Evolutionary conservation across 2,113 vertebrate genomes (phyloP).

Genomic region (Peromyscus maniculatus): DNA sequence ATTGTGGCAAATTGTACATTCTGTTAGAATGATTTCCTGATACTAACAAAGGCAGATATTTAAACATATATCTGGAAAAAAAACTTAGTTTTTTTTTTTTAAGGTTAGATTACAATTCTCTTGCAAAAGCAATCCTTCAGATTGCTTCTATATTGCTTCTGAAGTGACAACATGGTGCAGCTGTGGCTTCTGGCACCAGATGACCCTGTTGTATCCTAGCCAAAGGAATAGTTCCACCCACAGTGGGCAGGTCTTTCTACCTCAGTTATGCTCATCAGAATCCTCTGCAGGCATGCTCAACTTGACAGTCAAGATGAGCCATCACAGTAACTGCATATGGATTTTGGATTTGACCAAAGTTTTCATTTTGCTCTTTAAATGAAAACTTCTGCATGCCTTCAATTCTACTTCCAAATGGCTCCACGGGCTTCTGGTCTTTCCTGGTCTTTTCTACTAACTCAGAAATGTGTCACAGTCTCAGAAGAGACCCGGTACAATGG

Average conservation of each 20-base stretch:
- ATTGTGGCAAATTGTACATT: background rate
- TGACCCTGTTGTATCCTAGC: background rate
- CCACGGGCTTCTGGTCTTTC: background rate
- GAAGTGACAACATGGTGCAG: background rate
- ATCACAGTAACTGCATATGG: background rate
- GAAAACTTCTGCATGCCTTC: background rate
- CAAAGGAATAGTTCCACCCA: background rate
- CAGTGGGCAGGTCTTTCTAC: background rate
- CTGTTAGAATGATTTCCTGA: background rate
- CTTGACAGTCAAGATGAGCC: background rate
- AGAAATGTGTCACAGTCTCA: background rate
- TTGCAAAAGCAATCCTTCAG: background rate
- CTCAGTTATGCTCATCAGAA: background rate
- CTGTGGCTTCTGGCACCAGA: background rate
- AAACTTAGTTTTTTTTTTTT: background rate
- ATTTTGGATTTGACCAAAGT: background rate
- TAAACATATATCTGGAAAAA: background rate
- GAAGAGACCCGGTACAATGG: background rate
- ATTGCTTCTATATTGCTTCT: background rate
- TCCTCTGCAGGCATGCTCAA: background rate
- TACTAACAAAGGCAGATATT: background rate
- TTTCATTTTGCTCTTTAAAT: background rate
- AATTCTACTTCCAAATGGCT: background rate
- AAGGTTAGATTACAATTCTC: background rate
- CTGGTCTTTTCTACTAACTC: background rate